Percentiles rank a stretch among this genome's conserved stretches.
phyloP scores from a whole-genome alignment of 2,888 invertebrate species.

The Plebejus anna region DNA sequence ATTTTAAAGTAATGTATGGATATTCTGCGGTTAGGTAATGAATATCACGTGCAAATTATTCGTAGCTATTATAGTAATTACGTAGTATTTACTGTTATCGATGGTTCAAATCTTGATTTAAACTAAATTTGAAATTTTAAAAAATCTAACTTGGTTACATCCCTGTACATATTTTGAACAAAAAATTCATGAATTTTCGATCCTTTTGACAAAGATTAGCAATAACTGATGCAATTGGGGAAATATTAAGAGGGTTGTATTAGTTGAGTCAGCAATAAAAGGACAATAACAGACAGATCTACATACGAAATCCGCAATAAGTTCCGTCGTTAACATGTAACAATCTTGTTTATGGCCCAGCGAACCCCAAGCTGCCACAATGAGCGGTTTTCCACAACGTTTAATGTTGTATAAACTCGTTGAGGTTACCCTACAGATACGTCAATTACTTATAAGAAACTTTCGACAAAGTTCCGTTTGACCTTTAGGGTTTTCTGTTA shows the following conservation, averaged over 20 bases:
- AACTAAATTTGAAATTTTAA: no score
- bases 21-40: no score
- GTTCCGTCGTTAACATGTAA: conserved; percentile 35
- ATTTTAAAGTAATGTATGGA: no score
- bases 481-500: neutral
- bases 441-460: neutral
- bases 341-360: conserved; percentile 36
- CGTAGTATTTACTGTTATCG: no score
- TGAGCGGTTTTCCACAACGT: conserved; percentile 46
- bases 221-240: neutral
- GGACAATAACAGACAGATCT: neutral
- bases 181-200: no score
- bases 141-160: no score
- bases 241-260: neutral
- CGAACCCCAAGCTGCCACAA: conserved; percentile 36
- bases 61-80: no score
- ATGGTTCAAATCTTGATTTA: no score
- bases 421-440: conserved; percentile 33
- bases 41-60: no score
- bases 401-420: conserved; percentile 39
- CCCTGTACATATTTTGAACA: no score
- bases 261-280: neutral
- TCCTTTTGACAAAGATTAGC: neutral
- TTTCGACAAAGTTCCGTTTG: neutral
- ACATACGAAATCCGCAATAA: conserved; percentile 32